phyloP scores from a whole-genome alignment of 2,888 invertebrate species.

The Tiphia femorata region DNA sequence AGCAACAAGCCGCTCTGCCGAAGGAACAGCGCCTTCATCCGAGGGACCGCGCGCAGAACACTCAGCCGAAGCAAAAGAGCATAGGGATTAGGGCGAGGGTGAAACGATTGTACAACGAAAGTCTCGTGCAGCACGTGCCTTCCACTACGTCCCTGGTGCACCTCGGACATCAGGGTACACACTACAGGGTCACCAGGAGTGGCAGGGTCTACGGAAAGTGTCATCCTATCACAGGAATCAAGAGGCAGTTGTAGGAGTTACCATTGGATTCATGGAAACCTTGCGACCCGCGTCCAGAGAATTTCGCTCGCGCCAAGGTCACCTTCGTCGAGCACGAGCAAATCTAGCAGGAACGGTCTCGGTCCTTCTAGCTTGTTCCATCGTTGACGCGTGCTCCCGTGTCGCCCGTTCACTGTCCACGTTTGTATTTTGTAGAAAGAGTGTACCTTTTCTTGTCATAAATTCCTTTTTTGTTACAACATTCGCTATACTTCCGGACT shows the following conservation, averaged over 20 bases:
- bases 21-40: conserved; percentile 19
- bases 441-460: conserved; percentile 2
- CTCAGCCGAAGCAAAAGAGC: conserved; percentile 44
- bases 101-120: conserved; percentile 57
- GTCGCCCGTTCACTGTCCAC: neutral
- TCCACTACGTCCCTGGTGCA: conserved; percentile 36
- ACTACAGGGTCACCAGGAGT: conserved; percentile 63
- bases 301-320: neutral
- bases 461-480: conserved; percentile 13
- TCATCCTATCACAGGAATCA: too few species aligned
- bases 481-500: neutral
- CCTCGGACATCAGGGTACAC: conserved; percentile 48
- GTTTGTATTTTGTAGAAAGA: conserved; percentile 8
- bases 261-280: too few species aligned
- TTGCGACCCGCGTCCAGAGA: too few species aligned
- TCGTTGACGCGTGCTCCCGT: neutral
- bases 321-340: neutral
- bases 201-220: conserved; percentile 64
- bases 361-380: neutral
- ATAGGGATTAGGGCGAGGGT: conserved; percentile 49
- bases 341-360: neutral
- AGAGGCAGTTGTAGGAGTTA: too few species aligned
- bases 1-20: neutral
- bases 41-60: conserved; percentile 21
- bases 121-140: conserved; percentile 52